phyloP scores from a whole-genome alignment of 2,113 vertebrate species.

The Xiphorhynchus elegans region DNA sequence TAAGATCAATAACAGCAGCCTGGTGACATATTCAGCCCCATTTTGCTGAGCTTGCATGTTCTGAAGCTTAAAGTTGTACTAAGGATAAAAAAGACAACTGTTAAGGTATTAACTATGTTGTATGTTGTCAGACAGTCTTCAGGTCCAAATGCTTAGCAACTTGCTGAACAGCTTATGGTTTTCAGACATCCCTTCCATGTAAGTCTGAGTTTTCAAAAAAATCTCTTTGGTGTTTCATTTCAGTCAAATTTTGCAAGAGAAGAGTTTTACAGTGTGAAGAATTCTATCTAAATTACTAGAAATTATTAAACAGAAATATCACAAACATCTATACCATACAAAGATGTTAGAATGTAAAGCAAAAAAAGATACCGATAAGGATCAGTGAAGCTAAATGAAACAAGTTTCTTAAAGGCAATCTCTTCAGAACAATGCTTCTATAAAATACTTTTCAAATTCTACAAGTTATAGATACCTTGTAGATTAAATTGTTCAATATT shows the following conservation, averaged over 20 bases:
- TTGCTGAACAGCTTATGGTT: not conserved
- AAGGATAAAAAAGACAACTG: not conserved
- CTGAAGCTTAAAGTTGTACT: not conserved
- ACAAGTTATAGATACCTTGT: not conserved
- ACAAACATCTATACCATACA: not conserved
- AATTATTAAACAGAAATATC: not conserved
- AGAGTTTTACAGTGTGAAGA: not conserved
- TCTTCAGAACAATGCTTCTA: not conserved
- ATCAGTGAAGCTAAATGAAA: not conserved
- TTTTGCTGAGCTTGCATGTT: not conserved
- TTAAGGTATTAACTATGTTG: not conserved
- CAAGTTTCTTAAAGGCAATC: not conserved
- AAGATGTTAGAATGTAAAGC: not conserved
- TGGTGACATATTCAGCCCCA: not conserved
- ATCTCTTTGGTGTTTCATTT: not conserved
- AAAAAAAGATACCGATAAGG: not conserved
- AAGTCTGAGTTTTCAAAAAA: constrained; percentile 17
- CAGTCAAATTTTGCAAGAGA: not conserved
- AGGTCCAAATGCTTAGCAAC: not conserved
- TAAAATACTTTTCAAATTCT: not conserved
- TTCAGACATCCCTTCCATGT: not conserved
- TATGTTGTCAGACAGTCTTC: not conserved
- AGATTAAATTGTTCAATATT: not conserved
- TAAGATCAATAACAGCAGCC: not conserved
- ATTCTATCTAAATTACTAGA: not conserved